Evolutionary conservation across 2,113 vertebrate species (phyloP), one percentile per base, ranked within the genome.

Genomic region (Gobiocypris rarus): DNA sequence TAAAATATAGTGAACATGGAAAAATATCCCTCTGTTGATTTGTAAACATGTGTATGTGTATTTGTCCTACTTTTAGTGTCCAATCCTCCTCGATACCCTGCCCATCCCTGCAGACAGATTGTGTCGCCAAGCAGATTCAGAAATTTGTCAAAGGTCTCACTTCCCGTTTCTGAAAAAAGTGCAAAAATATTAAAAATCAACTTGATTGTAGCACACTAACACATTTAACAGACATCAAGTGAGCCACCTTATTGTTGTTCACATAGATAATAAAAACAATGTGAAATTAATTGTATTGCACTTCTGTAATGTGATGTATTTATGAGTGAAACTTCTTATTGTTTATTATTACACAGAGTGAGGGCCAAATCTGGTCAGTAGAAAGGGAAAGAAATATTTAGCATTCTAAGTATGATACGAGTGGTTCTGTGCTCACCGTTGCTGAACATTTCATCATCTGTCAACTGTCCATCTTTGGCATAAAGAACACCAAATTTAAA

Each of bases 361-460:
- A 13, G 11, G 8, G 19, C 24, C 9, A 19, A 31, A 34, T 65
- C 7, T 31, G 17, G 28, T 8, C 26, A 63, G 24, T 34, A 67
- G 63, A 67, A 67, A 69, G 31, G 11, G 3, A 69, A 38, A 9
- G 0, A 14, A 24, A 71, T 71, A 71, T 71, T 71, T 71, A 45
- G 69, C 5, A 71, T 71, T 71, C 50, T 10, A 54, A n/a, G 13
- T 5, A 34, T 54, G 15, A 54, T 58, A 34, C 3, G 24, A 58
- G 52, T 7, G 22, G 15, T 24, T 43, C 15, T 81, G 59, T 48
- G 2, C 93, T 96, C 91, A 99, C 98, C 97, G 0, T 99, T 99
- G 91, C 98, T 98, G 89, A 99, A 98, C 98, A 99, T 99, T 90
- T 99, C 98, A 45, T 99, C 98, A 10, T 99, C 98, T 11, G 98